Conservation (phyloP, 2,113 vertebrate genomes). For the Nesoenas mayeri region DNA sequence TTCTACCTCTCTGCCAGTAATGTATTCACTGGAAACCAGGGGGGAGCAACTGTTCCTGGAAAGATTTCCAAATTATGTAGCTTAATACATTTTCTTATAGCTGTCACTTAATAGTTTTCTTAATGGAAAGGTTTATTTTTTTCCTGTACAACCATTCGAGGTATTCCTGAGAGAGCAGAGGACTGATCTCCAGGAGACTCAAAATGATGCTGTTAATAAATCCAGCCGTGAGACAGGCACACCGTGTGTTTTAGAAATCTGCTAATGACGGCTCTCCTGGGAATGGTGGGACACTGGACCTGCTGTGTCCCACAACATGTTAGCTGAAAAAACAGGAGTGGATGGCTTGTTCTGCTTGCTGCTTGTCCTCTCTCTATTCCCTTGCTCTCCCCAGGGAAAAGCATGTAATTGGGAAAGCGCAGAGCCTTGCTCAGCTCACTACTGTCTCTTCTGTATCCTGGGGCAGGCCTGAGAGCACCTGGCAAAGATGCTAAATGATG, state of each 20-base stretch:
- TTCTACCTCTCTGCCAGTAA: conserved; percentile 9
- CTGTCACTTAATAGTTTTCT: conserved; percentile 25
- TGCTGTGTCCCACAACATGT: not conserved
- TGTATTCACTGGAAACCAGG: not conserved
- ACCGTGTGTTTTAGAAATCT: not conserved
- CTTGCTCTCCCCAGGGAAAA: not conserved
- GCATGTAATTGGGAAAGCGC: fast-evolving
- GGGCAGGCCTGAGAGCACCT: not conserved
- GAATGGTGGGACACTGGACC: not conserved
- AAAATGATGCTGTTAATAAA: not conserved
- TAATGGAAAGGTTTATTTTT: not conserved
- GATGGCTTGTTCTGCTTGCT: not conserved
- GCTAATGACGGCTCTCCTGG: not conserved
- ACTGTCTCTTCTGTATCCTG: not conserved
- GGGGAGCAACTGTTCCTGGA: not conserved
- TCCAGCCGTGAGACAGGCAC: not conserved
- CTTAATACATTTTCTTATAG: not conserved
- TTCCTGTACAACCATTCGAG: not conserved
- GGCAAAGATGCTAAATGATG: conserved; percentile 31
- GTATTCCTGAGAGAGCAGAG: not conserved
- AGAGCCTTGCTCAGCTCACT: not conserved
- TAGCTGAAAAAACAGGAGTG: not conserved
- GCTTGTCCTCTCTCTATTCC: not conserved
- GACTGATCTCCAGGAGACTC: not conserved
- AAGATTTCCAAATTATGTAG: not conserved